These are phyloP conservation scores for Camelus dromedarius DNA, from an alignment of 2,113 vertebrate species.

Conservation along the genomic window DNA sequence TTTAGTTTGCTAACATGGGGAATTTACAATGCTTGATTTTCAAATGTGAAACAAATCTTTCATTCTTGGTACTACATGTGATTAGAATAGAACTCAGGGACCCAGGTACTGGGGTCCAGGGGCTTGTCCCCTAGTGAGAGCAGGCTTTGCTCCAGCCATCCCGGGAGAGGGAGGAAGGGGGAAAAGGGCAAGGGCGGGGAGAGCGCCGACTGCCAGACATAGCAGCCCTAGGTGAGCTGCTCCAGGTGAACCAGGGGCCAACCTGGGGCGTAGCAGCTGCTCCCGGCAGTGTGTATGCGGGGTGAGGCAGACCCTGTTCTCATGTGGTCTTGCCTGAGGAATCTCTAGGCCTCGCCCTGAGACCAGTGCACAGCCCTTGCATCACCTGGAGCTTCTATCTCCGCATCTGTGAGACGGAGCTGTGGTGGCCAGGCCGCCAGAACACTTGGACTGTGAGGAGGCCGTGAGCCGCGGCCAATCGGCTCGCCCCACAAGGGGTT, in stretches of 20 bases:
- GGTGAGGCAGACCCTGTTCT: background rate
- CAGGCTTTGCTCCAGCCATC: background rate
- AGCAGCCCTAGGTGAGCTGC: background rate
- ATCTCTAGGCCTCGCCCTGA: fast-evolving
- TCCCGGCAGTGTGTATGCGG: fast-evolving
- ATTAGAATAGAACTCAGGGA: background rate
- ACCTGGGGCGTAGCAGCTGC: background rate
- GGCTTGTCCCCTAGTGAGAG: background rate
- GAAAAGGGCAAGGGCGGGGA: background rate
- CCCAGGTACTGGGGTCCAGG: background rate
- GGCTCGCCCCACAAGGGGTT: fast-evolving
- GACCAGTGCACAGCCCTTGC: background rate
- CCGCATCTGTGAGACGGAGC: fast-evolving
- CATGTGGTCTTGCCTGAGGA: background rate
- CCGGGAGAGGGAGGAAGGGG: background rate
- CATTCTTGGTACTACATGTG: background rate
- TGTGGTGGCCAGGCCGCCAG: fast-evolving
- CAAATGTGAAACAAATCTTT: background rate
- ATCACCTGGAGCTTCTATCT: background rate
- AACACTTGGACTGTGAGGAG: background rate
- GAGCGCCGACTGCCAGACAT: fast-evolving
- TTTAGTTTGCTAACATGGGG: background rate
- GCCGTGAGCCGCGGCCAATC: fast-evolving
- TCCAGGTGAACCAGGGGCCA: background rate
- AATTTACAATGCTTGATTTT: background rate